A percentile compares a stretch with the other conserved stretches of the same genome.
Conservation (phyloP, 2,888 invertebrate genomes). For the Trimorus sp. region DNA sequence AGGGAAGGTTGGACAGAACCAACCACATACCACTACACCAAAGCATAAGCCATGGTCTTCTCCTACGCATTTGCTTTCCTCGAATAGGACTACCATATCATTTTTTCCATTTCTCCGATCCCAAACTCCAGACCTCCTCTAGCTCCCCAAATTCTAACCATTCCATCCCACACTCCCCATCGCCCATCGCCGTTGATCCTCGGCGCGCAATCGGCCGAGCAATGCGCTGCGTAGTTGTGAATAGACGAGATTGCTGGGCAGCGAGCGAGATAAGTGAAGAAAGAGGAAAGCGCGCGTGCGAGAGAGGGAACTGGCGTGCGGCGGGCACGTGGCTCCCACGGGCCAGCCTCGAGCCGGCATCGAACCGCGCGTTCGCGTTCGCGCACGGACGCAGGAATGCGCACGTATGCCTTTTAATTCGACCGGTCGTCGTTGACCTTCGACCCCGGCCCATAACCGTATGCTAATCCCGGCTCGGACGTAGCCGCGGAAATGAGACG, state of each 20-base stretch:
- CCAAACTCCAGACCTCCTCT: too few relatives aligned
- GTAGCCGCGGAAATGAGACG: background rate
- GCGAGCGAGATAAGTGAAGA: slow-evolving; percentile 50
- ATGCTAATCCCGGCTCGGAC: background rate
- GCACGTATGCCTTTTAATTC: slow-evolving; percentile 19
- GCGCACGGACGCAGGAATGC: slow-evolving; percentile 20
- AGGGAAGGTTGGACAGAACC: too few relatives aligned
- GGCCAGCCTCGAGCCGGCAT: slow-evolving; percentile 69
- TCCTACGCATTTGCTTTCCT: too few relatives aligned
- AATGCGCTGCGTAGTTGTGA: slow-evolving; percentile 39
- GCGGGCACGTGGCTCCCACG: slow-evolving; percentile 80
- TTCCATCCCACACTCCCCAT: too few relatives aligned
- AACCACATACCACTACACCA: too few relatives aligned
- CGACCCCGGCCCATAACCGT: background rate
- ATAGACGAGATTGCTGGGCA: slow-evolving; percentile 41
- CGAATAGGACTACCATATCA: too few relatives aligned
- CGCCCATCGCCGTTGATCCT: too few relatives aligned
- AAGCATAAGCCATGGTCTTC: too few relatives aligned
- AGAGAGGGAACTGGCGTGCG: slow-evolving; percentile 75
- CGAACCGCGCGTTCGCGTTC: slow-evolving; percentile 26
- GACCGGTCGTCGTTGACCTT: slow-evolving; percentile 7
- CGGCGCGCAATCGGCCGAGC: background rate
- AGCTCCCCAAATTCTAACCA: too few relatives aligned
- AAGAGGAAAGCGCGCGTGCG: slow-evolving; percentile 55
- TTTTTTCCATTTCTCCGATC: too few relatives aligned